Evolutionary conservation across 2,888 invertebrate genomes (phyloP).

Genomic region (Phorcus lineatus): DNA sequence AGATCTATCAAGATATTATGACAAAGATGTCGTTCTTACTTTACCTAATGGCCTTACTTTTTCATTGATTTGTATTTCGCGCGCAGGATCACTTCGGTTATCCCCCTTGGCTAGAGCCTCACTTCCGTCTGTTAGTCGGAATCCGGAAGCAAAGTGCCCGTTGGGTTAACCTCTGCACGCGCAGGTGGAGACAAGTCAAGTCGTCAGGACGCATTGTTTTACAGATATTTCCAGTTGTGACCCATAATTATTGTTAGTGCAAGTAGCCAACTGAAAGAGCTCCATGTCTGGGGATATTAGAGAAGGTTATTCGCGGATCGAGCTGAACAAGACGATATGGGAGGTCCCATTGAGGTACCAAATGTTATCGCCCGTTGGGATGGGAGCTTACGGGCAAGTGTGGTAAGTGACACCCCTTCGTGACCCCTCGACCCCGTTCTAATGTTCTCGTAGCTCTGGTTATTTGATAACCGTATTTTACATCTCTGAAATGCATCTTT

Average conservation of each 20-base stretch:
- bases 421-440: neutral
- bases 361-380: conserved; percentile 93
- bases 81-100: neutral
- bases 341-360: conserved; percentile 95
- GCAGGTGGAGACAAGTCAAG: neutral
- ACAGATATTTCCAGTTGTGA: neutral
- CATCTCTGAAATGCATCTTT: too few species aligned
- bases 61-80: too few species aligned
- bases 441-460: neutral
- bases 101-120: neutral
- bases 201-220: neutral
- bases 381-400: conserved; percentile 98
- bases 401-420: conserved; percentile 37
- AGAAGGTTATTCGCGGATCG: conserved; percentile 78
- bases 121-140: conserved; percentile 20
- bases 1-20: too few species aligned
- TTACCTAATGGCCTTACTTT: too few species aligned
- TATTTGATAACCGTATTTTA: too few species aligned
- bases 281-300: conserved; percentile 38
- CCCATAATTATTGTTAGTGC: neutral
- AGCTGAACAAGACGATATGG: conserved; percentile 98
- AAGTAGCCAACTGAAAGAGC: neutral
- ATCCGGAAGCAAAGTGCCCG: conserved; percentile 15
- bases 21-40: too few species aligned
- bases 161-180: neutral